These are phyloP conservation scores for Ammospiza maritima DNA, from an alignment of 2,797 vertebrate species.

Conservation along the genomic window DNA sequence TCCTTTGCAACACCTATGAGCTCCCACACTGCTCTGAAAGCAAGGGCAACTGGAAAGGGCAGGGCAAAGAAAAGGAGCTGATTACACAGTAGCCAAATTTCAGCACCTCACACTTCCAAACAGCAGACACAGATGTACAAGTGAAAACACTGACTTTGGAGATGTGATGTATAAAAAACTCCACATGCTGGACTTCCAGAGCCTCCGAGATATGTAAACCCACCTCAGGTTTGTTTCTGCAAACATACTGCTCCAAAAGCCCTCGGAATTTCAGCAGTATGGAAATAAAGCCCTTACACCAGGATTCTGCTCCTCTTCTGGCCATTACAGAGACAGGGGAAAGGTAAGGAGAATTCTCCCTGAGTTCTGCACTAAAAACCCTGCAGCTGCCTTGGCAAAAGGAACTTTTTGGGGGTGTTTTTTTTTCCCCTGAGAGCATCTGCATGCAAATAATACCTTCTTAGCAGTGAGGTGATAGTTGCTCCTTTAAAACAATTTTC, in stretches of 20 bases:
- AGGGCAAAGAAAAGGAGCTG: background rate
- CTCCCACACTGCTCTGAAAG: background rate
- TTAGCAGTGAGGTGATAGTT: slow-evolving; percentile 36
- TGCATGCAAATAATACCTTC: slow-evolving; percentile 34
- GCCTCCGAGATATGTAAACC: background rate
- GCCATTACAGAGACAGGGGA: background rate
- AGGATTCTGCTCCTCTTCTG: background rate
- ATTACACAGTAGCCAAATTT: background rate
- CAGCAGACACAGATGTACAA: background rate
- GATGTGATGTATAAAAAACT: background rate
- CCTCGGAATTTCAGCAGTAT: background rate
- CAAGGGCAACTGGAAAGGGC: background rate
- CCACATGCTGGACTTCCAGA: background rate
- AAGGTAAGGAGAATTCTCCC: background rate
- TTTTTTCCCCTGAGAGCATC: background rate
- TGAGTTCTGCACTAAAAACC: background rate
- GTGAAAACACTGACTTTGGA: background rate
- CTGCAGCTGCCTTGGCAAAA: slow-evolving; percentile 26
- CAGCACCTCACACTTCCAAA: background rate
- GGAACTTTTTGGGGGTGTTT: background rate
- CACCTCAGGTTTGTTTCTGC: background rate
- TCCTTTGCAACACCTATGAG: background rate
- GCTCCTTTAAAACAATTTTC: background rate
- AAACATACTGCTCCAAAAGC: background rate
- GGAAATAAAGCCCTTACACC: background rate